Percentiles rank a stretch among this genome's conserved stretches.
phyloP scores from a whole-genome alignment of 64 coral and sea anemone species.

The Catalaphyllia jardinei region DNA sequence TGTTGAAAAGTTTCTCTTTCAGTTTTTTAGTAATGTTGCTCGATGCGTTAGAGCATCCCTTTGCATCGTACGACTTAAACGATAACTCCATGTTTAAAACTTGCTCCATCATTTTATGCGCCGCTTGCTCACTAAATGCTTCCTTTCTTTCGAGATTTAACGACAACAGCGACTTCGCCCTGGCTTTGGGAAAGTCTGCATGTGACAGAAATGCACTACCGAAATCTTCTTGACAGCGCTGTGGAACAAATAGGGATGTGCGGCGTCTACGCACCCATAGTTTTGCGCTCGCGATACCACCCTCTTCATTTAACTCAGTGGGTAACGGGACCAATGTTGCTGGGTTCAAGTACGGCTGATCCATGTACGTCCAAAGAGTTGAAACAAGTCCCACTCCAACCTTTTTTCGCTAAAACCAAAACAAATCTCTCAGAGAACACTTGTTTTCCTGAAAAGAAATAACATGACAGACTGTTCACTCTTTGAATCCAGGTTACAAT shows the following conservation, averaged over 20 bases:
- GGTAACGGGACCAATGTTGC: not conserved
- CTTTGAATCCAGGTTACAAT: too few relatives aligned
- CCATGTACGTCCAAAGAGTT: not conserved
- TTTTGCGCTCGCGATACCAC: not conserved
- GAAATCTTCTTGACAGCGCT: constrained; percentile 28
- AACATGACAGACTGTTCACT: too few relatives aligned
- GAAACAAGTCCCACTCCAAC: too few relatives aligned
- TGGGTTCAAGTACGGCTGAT: not conserved
- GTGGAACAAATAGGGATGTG: constrained; percentile 49
- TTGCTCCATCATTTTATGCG: constrained; percentile 50
- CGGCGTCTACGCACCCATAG: not conserved
- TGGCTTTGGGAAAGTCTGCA: constrained; percentile 61
- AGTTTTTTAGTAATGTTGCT: constrained; percentile 2
- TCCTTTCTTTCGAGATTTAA: not conserved
- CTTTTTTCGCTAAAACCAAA: too few relatives aligned
- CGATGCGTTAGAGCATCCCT: constrained; percentile 12
- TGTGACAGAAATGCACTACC: constrained; percentile 54
- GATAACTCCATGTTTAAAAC: constrained; percentile 35
- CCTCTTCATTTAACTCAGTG: not conserved
- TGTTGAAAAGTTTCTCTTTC: constrained; percentile 48
- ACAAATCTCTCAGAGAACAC: too few relatives aligned
- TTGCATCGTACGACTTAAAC: constrained; percentile 39
- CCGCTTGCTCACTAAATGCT: constrained; percentile 30
- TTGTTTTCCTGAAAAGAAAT: too few relatives aligned
- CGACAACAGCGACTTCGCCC: constrained; percentile 27